Evolutionary conservation across 2,888 invertebrate genomes (phyloP), one percentile per base, ranked within the genome.

Genomic region (Adelphocoris suturalis): DNA sequence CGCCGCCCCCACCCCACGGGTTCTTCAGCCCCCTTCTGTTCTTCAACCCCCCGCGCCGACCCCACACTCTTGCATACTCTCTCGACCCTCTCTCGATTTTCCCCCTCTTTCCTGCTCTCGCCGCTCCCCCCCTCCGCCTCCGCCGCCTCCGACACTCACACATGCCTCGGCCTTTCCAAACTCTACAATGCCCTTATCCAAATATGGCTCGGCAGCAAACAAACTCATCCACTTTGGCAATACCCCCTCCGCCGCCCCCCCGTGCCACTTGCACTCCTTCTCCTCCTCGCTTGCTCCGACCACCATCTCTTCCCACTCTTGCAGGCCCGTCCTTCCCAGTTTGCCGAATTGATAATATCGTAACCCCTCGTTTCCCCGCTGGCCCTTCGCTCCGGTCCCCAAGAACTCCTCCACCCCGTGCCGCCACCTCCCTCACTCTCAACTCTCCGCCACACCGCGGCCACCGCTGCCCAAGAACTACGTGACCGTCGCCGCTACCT

Each of bases 151-250:
- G 46, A 23, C 55, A 82, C 55, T 52, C 68, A 37, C 86, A 48
- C 75, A 23, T 48, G 28, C 82, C 84, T 47, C 78, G 84, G 78
- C 89, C 89, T 89, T 89, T 89, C 89, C 89, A 89, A 89, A 89
- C 89, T 81, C 89, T 84, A 89, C 89, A 89, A 89, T 89, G 89
- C 89, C 89, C 89, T 89, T 89, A 89, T 89, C 81, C 89, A 89
- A 89, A 89, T 89, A 89, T 89, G 89, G 89, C 89, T 89, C 89
- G 75, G 82, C 89, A 89, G 89, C 89, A 89, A 89, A 89, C 89
- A 89, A 89, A 89, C 84, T 89, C 89, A 89, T 89, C 89, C 89
- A 89, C 89, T 89, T 89, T 89, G 89, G 89, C 89, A 89, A 82
- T 89, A 89, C 68, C 52, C 81, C 47, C 46, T 37, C 82, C 76